Conservation (phyloP, 2,888 invertebrate species). For the Ferrisia virgata region DNA sequence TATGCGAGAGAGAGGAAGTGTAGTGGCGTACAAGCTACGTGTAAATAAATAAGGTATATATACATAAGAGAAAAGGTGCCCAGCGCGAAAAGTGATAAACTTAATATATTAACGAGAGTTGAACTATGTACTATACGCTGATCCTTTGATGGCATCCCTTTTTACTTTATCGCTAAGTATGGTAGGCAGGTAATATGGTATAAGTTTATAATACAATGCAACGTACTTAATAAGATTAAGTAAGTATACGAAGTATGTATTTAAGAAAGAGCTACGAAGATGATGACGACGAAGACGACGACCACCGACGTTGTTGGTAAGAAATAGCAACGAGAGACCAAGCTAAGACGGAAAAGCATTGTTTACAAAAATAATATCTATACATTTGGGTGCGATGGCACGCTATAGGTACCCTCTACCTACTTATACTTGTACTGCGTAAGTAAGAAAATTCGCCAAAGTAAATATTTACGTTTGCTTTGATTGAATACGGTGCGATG, state of each 20-base stretch:
- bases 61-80: no score
- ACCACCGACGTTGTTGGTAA: no score
- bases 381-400: background rate
- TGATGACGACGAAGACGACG: background rate
- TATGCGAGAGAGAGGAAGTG: background rate
- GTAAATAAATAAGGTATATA: no score
- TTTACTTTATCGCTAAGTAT: background rate
- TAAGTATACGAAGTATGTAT: background rate
- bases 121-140: background rate
- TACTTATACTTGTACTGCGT: no score
- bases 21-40: background rate
- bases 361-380: constrained; percentile 3
- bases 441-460: background rate
- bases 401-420: background rate
- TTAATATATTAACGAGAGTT: background rate
- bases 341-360: background rate
- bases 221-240: background rate
- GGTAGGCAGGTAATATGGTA: background rate
- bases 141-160: background rate
- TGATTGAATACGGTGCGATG: background rate
- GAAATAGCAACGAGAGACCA: no score
- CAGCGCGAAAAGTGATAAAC: background rate
- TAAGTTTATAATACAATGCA: background rate
- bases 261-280: background rate
- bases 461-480: constrained; percentile 1